Evolutionary conservation across 2,888 invertebrate species (phyloP).

Genomic region (Stenolophus ochropezus): DNA sequence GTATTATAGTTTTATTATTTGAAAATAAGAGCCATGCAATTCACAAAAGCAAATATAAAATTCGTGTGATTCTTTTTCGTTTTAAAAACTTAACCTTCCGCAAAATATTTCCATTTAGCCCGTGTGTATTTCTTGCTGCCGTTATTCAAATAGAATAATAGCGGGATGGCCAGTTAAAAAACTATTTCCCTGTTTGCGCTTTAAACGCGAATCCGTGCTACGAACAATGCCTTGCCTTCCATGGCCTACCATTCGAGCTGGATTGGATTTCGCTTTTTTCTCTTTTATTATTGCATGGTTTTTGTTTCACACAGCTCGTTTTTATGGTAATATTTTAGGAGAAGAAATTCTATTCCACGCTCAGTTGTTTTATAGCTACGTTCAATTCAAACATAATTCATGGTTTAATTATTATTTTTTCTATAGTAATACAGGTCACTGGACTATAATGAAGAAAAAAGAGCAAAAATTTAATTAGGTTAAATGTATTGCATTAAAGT

Average conservation of each 20-base stretch:
- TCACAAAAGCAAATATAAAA: background rate
- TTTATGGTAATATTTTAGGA: slow-evolving; percentile 27
- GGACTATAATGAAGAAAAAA: slow-evolving; percentile 47
- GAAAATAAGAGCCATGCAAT: too few species aligned
- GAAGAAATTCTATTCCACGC: background rate
- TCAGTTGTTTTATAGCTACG: background rate
- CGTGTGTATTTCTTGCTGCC: background rate
- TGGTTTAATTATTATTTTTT: too few species aligned
- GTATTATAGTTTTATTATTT: too few species aligned
- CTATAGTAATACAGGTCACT: too few species aligned
- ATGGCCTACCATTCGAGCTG: slow-evolving; percentile 9
- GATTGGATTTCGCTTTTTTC: slow-evolving; percentile 12
- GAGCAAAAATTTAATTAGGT: too few species aligned
- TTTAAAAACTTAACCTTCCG: background rate
- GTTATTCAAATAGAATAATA: slow-evolving; percentile 9
- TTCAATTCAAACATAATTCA: too few species aligned
- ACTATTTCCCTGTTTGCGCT: background rate
- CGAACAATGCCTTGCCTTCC: slow-evolving; percentile 9
- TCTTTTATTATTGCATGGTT: slow-evolving; percentile 33
- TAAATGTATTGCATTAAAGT: background rate
- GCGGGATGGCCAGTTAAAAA: slow-evolving; percentile 14
- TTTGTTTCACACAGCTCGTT: background rate
- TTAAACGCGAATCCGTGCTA: slow-evolving; percentile 15
- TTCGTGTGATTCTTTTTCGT: background rate
- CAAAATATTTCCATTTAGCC: background rate